Evolutionary conservation across 2,797 vertebrate species (phyloP).

Genomic region (Haliaeetus albicilla): DNA sequence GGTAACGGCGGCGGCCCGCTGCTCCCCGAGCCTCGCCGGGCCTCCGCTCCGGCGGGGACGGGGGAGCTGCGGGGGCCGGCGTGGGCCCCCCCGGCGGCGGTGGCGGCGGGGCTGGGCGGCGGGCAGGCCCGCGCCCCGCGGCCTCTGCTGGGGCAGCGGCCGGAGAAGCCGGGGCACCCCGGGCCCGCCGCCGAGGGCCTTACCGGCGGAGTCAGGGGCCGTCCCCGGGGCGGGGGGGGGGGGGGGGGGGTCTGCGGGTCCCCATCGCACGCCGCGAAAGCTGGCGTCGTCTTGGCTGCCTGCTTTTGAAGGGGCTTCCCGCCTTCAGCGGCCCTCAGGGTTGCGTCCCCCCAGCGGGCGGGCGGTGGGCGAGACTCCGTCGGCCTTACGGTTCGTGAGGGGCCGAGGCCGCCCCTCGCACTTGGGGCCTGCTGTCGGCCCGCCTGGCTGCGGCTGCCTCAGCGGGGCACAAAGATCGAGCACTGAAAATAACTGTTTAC

Average conservation of each 20-base stretch:
- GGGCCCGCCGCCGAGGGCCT: too few relatives aligned
- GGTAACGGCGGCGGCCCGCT: background rate
- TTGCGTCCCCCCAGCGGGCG: too few relatives aligned
- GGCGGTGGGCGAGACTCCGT: rapidly evolving
- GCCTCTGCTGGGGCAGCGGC: background rate
- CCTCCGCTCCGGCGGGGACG: background rate
- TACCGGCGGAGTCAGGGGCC: background rate
- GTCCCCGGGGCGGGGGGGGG: too few relatives aligned
- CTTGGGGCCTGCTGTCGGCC: background rate
- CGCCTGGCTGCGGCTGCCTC: rapidly evolving
- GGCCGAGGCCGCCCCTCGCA: background rate
- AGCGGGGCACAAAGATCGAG: background rate
- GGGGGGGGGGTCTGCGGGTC: too few relatives aligned
- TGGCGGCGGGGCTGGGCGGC: background rate
- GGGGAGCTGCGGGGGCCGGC: background rate
- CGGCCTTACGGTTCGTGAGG: rapidly evolving
- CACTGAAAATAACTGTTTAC: background rate
- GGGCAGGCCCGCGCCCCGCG: background rate
- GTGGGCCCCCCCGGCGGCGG: background rate
- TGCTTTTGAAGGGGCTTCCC: background rate
- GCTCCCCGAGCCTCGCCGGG: background rate
- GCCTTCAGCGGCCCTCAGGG: background rate
- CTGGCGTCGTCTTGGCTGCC: background rate
- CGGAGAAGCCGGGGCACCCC: background rate
- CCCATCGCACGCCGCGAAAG: too few relatives aligned